Evolutionary conservation across 2,113 vertebrate species (phyloP), one percentile per base, ranked within the genome.

Genomic region (Verasper variegatus): DNA sequence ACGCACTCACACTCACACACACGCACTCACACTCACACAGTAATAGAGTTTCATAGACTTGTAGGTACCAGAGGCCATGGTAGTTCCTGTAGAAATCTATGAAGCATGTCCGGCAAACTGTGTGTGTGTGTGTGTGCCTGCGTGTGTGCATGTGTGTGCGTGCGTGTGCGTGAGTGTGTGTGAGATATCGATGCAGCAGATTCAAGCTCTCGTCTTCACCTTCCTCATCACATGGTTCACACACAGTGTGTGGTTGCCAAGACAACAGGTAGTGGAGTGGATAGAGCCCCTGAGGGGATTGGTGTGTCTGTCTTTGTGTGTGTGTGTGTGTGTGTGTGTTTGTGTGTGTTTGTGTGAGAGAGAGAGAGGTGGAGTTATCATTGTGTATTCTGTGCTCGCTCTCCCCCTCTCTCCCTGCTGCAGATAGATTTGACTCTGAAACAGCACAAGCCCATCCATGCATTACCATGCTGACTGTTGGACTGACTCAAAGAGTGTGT

Each of bases 181-280:
- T 67, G 72, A 63, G 61, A 52, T 52, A 20, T 23, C 2, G 64
- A 71, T 85, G 86, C 81, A 42, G 81, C 88, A 88, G 83, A 80
- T 78, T 62, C 21, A 4, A 74, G 84, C 85, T 75, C 80, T 31
- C 31, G 31, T 31, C 31, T 84, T 90, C 89, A 90, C 90, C 87
- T 87, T 90, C 85, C 79, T 89, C 84, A 59, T 92, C 91, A 87
- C 89, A 82, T 91, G 89, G 80, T 88, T 89, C 86, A 80, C 86
- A 79, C 87, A 85, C 81, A 83, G 80, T 88, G 89, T 88, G 86
- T 89, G 91, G 92, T 93, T 93, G 85, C 91, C 92, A 81, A 85
- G 92, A 93, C 92, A 91, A 93, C 91, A 90, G 89, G 89, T 93
- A 91, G 84, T 89, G 86, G 89, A 91, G 90, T 88, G 86, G 90